Base-by-base conservation (phyloP, 2,888 invertebrate species). In the Meteorus cinctellus region DNA sequence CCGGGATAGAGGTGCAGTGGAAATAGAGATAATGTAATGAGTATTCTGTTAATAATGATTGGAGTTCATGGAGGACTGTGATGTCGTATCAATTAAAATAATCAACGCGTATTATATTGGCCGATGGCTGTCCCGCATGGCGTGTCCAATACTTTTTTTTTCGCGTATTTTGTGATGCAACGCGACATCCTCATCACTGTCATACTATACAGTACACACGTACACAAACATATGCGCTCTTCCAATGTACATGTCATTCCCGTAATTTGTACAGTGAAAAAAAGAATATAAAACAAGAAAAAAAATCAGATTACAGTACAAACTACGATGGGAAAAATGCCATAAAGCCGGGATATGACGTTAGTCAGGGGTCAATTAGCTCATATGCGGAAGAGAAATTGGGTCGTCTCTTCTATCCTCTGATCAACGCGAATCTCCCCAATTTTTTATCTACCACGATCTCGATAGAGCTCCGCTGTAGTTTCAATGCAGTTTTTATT, bases 321-420 rank as follows among this genome's bases (percentile, higher is more conserved):
- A 29, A 36, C 59, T 55, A 55, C 24, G 12, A 41, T 55, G 8
- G 3, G 8, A 2, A 55, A 19, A 55, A 70, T 14, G 69, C 69
- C 24, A 59, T 70, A 59, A 59, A 70, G 59, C 27, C 24, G 34
- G 59, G 24, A 36, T 59, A 70, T 70, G 24, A 55, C 55, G 59
- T 59, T 70, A 70, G 55, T 34, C 69, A 59, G 1, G 69, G 34
- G 14, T 24, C 31, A 14, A 59, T 59, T 70, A 70, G 34, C 12
- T 70, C 55, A 59, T 36, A 63, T 34, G 63, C 19, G 34, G 51
- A 55, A 29, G 45, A 69, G 55, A 69, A 69, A 69, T 69, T 29
- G 55, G 69, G 69, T 69, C 51, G n/a, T 27, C 6, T 67, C 48
- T 67, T 19, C 29, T 27, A n/a, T 4, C 14, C 48, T 48, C 16